Conservation (phyloP, 2,888 invertebrate species). For the Malthinus flaveolus region DNA sequence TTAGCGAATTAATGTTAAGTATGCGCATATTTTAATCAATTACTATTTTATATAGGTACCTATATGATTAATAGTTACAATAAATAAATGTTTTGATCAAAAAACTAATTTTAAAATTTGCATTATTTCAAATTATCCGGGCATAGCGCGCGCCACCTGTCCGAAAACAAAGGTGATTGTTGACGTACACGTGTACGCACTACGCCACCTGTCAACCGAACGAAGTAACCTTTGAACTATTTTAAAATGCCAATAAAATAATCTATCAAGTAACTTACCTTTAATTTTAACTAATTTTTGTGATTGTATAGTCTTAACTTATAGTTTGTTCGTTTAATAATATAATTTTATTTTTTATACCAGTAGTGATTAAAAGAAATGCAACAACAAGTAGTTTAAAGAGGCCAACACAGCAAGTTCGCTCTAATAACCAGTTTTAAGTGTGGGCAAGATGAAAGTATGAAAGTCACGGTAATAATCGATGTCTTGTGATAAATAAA, state of each 20-base stretch:
- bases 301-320: too few relatives aligned
- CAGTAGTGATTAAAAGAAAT: constrained; percentile 1
- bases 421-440: constrained; percentile 19
- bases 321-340: too few relatives aligned
- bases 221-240: constrained; percentile 13
- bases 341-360: constrained; percentile 13
- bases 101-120: too few relatives aligned
- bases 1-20: not conserved
- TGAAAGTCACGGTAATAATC: constrained; percentile 31
- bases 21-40: not conserved
- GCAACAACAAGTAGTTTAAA: not conserved
- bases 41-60: too few relatives aligned
- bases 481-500: constrained; percentile 20
- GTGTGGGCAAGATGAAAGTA: constrained; percentile 31
- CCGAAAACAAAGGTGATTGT: too few relatives aligned
- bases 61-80: too few relatives aligned
- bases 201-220: constrained; percentile 6
- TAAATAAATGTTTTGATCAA: too few relatives aligned
- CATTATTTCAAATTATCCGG: too few relatives aligned
- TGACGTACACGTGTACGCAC: not conserved
- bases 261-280: not conserved
- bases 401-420: constrained; percentile 19
- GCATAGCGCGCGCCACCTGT: too few relatives aligned
- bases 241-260: constrained; percentile 6
- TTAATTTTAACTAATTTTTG: not conserved